A percentile compares a stretch with the other conserved stretches of the same genome.
phyloP scores from a whole-genome alignment of 2,888 invertebrate genomes.

The Taphrorychus bicolor region DNA sequence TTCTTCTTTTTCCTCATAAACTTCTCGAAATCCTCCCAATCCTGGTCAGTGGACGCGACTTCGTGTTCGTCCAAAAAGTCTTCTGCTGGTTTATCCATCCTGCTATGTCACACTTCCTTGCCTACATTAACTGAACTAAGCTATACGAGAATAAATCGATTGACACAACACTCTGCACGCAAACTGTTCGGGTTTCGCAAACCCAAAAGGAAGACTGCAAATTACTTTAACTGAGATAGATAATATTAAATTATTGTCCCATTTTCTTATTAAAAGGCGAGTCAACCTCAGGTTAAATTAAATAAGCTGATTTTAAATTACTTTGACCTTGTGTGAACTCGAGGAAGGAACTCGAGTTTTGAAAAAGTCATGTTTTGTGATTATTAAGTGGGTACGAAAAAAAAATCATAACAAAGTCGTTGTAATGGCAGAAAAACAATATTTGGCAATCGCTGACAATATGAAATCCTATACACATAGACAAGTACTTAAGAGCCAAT shows the following conservation, averaged over 20 bases:
- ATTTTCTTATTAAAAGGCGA: conserved; percentile 34
- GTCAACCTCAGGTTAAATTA: conserved; percentile 13
- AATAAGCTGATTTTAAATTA: conserved; percentile 12
- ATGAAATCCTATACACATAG: too few relatives aligned
- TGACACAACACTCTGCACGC: too few relatives aligned
- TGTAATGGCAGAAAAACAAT: too few relatives aligned
- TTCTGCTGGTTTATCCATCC: conserved; percentile 49
- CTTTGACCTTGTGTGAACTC: conserved; percentile 14
- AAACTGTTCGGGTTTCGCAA: not conserved
- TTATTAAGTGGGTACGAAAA: too few relatives aligned
- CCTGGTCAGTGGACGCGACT: conserved; percentile 64
- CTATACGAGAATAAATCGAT: too few relatives aligned
- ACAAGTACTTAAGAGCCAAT: too few relatives aligned
- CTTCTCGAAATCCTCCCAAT: conserved; percentile 68
- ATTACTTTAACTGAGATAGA: conserved; percentile 17
- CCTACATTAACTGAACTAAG: too few relatives aligned
- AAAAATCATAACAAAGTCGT: not conserved
- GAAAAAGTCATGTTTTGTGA: not conserved
- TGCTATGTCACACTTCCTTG: not conserved
- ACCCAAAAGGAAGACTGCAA: conserved; percentile 4
- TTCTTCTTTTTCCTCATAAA: conserved; percentile 63
- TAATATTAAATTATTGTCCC: conserved; percentile 14
- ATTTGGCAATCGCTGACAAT: too few relatives aligned
- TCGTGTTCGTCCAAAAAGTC: conserved; percentile 59
- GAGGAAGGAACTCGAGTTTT: not conserved